phyloP scores from a whole-genome alignment of 2,113 vertebrate genomes.

The Ornithorhynchus anatinus region DNA sequence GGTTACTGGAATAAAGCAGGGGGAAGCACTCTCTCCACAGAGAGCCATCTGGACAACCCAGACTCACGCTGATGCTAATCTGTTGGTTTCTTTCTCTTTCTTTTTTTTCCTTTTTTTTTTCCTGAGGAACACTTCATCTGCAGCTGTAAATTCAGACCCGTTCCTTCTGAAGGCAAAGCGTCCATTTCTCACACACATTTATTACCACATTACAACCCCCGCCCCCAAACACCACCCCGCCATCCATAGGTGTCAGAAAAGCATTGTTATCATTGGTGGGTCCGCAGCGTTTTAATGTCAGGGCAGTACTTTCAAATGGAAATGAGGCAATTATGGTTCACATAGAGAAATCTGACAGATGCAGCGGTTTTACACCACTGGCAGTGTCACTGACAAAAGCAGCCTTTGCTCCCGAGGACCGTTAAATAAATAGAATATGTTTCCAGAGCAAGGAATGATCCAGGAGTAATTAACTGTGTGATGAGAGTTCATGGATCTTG shows the following conservation, averaged over 20 bases:
- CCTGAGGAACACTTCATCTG: slow-evolving; percentile 62
- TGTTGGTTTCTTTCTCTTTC: slow-evolving; percentile 59
- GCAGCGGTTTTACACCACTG: slow-evolving; percentile 73
- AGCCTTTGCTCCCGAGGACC: slow-evolving; percentile 59
- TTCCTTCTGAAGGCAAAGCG: slow-evolving; percentile 36
- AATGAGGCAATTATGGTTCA: slow-evolving; percentile 78
- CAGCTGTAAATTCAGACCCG: slow-evolving; percentile 71
- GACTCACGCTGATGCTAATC: slow-evolving; percentile 71
- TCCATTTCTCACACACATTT: slow-evolving; percentile 61
- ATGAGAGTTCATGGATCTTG: slow-evolving; percentile 65
- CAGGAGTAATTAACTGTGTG: slow-evolving; percentile 66
- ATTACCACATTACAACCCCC: slow-evolving; percentile 51
- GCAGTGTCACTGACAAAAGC: slow-evolving; percentile 67
- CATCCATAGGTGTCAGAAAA: slow-evolving; percentile 70
- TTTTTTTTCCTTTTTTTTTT: slow-evolving; percentile 47
- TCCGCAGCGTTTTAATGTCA: slow-evolving; percentile 67
- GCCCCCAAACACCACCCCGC: not conserved
- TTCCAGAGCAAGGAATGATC: slow-evolving; percentile 55
- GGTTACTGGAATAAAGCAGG: slow-evolving; percentile 63
- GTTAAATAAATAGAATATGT: slow-evolving; percentile 69
- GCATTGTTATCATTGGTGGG: slow-evolving; percentile 69
- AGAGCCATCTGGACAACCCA: slow-evolving; percentile 74
- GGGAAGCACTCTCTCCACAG: slow-evolving; percentile 55
- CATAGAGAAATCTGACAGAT: slow-evolving; percentile 73
- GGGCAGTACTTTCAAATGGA: slow-evolving; percentile 78